A percentile compares a stretch with the other conserved stretches of the same genome.
phyloP scores from a whole-genome alignment of 2,113 vertebrate genomes.

The Charadrius vociferus region DNA sequence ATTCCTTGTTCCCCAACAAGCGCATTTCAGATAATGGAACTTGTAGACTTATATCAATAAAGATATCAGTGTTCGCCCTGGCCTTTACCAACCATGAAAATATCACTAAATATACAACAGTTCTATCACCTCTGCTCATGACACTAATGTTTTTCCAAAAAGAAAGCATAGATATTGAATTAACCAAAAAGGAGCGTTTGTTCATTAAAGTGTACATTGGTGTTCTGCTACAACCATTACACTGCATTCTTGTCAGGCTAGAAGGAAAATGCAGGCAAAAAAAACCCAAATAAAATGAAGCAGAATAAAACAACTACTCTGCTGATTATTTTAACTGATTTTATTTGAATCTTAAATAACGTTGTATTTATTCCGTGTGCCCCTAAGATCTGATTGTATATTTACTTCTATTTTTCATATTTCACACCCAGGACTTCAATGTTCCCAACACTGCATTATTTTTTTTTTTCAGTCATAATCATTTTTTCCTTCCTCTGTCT shows the following conservation, averaged over 20 bases:
- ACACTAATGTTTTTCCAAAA: background rate
- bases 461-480: background rate
- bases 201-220: background rate
- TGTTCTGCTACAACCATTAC: background rate
- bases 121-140: background rate
- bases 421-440: background rate
- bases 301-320: background rate
- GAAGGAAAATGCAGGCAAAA: background rate
- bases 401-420: background rate
- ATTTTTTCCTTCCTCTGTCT: background rate
- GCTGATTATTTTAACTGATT: background rate
- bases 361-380: background rate
- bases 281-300: background rate
- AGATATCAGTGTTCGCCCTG: background rate
- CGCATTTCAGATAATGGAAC: background rate
- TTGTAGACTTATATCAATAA: background rate
- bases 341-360: background rate
- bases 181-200: background rate
- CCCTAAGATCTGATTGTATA: background rate
- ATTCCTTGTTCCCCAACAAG: background rate
- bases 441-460: background rate
- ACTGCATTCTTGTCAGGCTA: background rate
- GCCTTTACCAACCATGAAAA: background rate
- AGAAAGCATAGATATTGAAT: background rate
- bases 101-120: background rate